Evolutionary conservation across 2,797 vertebrate species (phyloP).

Genomic region (Rhyacichthys aspro): DNA sequence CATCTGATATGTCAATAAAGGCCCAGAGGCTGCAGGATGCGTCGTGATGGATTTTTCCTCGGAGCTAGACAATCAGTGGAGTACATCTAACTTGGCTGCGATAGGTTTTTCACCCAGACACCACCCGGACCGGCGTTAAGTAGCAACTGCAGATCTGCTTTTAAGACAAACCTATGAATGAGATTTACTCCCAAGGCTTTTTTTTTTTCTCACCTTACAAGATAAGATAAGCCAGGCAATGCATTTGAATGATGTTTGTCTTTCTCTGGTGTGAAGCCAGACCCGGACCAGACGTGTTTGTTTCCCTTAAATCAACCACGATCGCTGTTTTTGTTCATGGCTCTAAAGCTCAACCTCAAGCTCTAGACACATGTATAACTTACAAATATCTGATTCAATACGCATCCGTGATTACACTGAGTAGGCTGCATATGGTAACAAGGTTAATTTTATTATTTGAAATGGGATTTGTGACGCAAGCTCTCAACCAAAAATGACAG

Average conservation of each 20-base stretch:
- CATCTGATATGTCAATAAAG: conserved; percentile 85
- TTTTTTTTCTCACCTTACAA: conserved; percentile 53
- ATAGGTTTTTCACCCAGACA: conserved; percentile 76
- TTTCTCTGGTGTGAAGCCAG: conserved; percentile 34
- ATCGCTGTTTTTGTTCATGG: conserved; percentile 31
- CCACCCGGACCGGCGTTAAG: conserved; percentile 73
- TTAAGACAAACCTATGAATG: conserved; percentile 62
- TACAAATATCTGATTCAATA: not conserved
- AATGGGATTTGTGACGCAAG: not conserved
- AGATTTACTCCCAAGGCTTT: conserved; percentile 49
- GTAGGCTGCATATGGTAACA: not conserved
- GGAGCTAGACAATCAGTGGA: conserved; percentile 79
- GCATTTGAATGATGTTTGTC: conserved; percentile 61
- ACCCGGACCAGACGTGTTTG: conserved; percentile 28
- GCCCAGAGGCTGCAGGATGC: conserved; percentile 77
- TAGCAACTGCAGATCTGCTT: conserved; percentile 63
- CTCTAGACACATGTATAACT: conserved; percentile 16
- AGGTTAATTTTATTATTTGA: not conserved
- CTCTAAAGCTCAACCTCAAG: conserved; percentile 10
- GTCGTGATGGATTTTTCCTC: conserved; percentile 79
- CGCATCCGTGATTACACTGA: too few relatives aligned
- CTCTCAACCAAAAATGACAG: not conserved
- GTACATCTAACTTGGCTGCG: conserved; percentile 77
- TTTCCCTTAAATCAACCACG: conserved; percentile 17
- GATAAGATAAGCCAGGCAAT: conserved; percentile 57